Conservation (phyloP, 2,888 invertebrate species). For the Tachystola acroxantha region DNA sequence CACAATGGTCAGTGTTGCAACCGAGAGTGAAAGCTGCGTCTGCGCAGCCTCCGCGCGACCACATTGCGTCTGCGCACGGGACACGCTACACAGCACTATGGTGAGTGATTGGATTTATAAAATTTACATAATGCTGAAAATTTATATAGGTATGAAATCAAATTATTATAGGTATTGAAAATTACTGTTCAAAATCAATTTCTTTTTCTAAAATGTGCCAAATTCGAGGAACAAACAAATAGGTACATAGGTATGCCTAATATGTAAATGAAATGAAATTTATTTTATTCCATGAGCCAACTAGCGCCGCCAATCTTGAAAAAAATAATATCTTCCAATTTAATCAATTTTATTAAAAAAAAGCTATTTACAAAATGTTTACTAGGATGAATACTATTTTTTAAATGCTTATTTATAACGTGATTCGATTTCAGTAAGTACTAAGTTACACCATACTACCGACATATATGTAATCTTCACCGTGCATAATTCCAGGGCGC, state of each 20-base stretch:
- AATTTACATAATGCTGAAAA: neutral
- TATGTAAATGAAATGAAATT: neutral
- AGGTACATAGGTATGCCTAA: neutral
- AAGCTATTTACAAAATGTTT: too few species aligned
- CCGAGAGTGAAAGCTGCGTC: constrained; percentile 1
- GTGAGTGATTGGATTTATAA: constrained; percentile 1
- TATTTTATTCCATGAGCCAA: neutral
- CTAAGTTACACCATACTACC: too few species aligned
- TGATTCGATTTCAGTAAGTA: neutral
- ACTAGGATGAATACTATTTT: neutral
- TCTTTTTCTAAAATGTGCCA: too few species aligned
- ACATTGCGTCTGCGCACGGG: neutral
- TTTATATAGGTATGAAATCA: neutral
- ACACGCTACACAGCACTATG: neutral
- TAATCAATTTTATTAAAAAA: too few species aligned
- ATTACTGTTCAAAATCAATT: too few species aligned
- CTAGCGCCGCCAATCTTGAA: too few species aligned
- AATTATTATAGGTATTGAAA: neutral
- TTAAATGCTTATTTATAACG: too few species aligned
- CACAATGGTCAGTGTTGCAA: too few species aligned
- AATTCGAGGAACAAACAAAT: neutral
- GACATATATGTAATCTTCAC: too few species aligned
- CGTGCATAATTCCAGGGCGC: constrained; percentile 67
- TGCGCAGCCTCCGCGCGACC: constrained; percentile 1
- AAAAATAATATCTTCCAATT: too few species aligned